phyloP scores from a whole-genome alignment of 2,797 vertebrate species.

The Coccyzus lansbergi region DNA sequence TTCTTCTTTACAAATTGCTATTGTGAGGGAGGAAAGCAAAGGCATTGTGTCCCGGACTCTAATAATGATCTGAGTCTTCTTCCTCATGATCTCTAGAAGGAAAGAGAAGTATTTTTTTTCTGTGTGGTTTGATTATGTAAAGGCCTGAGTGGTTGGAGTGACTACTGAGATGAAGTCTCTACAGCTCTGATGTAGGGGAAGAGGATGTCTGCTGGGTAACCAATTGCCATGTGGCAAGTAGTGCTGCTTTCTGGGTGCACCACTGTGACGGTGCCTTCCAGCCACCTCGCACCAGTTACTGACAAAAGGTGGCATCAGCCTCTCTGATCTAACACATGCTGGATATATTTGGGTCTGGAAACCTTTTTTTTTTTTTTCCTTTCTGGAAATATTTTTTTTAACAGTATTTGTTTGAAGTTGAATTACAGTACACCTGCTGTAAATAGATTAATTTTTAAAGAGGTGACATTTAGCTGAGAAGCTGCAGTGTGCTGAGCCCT shows the following conservation, averaged over 20 bases:
- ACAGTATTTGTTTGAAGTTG: not conserved
- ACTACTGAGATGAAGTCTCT: not conserved
- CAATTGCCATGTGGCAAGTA: accelerated
- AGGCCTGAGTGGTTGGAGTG: not conserved
- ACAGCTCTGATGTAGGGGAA: not conserved
- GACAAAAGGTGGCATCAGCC: not conserved
- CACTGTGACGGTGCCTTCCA: not conserved
- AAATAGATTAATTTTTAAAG: not conserved
- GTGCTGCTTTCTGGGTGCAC: not conserved
- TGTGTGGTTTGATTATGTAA: not conserved
- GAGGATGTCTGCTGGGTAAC: not conserved
- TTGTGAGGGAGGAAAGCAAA: conserved; percentile 27
- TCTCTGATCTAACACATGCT: not conserved
- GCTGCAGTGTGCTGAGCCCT: not conserved
- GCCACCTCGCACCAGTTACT: not conserved
- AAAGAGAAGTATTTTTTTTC: not conserved
- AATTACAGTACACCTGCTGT: not conserved
- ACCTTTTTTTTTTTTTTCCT: not conserved
- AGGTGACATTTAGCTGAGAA: not conserved
- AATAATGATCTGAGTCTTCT: not conserved
- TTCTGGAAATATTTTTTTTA: not conserved
- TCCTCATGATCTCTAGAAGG: conserved; percentile 18
- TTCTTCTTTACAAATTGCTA: not conserved
- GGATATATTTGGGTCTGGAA: not conserved
- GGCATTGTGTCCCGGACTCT: not conserved